Evolutionary conservation across 2,888 invertebrate genomes (phyloP).

Genomic region (Stenolophus ochropezus): DNA sequence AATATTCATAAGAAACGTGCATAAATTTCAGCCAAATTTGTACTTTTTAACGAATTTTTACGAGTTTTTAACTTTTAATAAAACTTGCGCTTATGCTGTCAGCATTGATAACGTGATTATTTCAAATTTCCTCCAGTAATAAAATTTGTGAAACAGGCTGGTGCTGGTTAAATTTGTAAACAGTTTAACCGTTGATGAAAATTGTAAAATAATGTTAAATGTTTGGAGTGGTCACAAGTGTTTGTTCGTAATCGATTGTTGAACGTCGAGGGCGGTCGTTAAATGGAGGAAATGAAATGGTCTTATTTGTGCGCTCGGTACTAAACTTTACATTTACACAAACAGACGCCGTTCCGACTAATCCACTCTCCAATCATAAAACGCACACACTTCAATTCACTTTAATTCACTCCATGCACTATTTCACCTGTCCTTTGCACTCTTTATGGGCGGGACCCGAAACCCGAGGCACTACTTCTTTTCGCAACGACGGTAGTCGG

Average conservation of each 20-base stretch:
- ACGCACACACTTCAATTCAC: conserved; percentile 10
- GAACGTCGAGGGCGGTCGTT: conserved; percentile 20
- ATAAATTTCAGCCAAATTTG: conserved; percentile 35
- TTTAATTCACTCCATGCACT: not conserved
- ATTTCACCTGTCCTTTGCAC: not conserved
- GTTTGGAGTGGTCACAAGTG: not conserved
- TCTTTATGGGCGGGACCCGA: not conserved
- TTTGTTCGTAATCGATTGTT: conserved; percentile 32
- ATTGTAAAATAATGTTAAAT: not conserved
- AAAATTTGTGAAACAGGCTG: conserved; percentile 16
- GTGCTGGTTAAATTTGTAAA: not conserved
- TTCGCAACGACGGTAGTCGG: not conserved
- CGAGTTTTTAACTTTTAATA: conserved; percentile 36
- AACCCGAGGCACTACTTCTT: not conserved
- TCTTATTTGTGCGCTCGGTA: conserved; percentile 29
- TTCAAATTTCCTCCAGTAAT: conserved; percentile 27
- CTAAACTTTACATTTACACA: conserved; percentile 32
- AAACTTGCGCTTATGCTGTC: conserved; percentile 25
- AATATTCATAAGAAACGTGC: conserved; percentile 43
- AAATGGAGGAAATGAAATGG: conserved; percentile 32
- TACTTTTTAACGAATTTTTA: conserved; percentile 48
- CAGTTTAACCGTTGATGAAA: not conserved
- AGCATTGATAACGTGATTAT: conserved; percentile 30
- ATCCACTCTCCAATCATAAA: conserved; percentile 37
- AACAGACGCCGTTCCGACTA: conserved; percentile 11